Evolutionary conservation across 2,888 invertebrate species (phyloP).

Genomic region (Erebia palarica): DNA sequence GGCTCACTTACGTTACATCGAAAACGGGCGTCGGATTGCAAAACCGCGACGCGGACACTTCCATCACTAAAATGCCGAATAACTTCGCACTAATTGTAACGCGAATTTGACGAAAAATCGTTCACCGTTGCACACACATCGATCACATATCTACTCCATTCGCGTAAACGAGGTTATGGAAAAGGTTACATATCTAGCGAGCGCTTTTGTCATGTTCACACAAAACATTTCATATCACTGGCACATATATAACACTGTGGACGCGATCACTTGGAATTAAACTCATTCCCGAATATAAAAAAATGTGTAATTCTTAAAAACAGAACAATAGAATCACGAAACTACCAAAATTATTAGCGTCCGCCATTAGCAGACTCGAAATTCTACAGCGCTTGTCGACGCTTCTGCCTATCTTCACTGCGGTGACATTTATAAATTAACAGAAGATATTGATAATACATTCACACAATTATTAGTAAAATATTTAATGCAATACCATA

Average conservation of each 20-base stretch:
- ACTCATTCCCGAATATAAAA: constrained; percentile 68
- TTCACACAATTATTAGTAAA: constrained; percentile 35
- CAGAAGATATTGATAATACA: constrained; percentile 40
- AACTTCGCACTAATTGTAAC: constrained; percentile 74
- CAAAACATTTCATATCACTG: constrained; percentile 78
- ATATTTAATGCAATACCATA: constrained; percentile 35
- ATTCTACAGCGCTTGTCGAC: constrained; percentile 78
- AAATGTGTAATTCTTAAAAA: constrained; percentile 65
- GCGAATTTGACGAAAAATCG: constrained; percentile 81
- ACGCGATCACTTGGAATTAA: constrained; percentile 64
- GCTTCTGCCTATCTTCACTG: constrained; percentile 81
- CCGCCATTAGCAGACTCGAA: constrained; percentile 81
- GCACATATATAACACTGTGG: constrained; percentile 69
- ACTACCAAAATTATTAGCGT: constrained; percentile 81
- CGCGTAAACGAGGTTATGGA: constrained; percentile 90
- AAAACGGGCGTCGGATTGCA: constrained; percentile 80
- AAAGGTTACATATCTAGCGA: constrained; percentile 86
- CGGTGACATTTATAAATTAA: constrained; percentile 68
- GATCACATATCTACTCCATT: constrained; percentile 89
- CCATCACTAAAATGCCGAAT: constrained; percentile 77
- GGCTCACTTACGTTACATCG: constrained; percentile 82
- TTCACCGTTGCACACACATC: constrained; percentile 88
- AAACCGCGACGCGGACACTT: constrained; percentile 81
- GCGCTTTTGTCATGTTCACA: constrained; percentile 81
- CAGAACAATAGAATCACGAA: constrained; percentile 81